Conservation (phyloP, 1,140 invertebrate genomes). For the Pseudomyrmex gracilis region DNA sequence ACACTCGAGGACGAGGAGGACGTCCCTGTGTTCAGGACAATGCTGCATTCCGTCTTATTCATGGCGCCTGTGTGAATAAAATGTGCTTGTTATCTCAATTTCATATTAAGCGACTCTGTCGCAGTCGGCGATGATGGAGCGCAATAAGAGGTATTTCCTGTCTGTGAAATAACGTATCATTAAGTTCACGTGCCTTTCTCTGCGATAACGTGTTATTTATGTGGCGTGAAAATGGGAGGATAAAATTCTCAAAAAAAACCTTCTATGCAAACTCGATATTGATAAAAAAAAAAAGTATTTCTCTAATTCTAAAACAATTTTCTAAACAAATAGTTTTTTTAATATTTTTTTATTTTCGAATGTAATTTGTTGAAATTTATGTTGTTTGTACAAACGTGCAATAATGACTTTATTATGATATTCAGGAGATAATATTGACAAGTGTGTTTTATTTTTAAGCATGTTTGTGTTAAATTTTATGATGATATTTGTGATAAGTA, state of each 20-base stretch:
- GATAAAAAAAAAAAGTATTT: neutral
- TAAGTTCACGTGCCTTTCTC: neutral
- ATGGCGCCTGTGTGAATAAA: constrained; percentile 69
- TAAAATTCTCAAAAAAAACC: too few relatives aligned
- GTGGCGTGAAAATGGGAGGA: neutral
- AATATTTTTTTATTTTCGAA: neutral
- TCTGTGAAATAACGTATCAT: neutral
- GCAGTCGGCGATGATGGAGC: neutral
- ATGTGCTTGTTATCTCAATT: constrained; percentile 23
- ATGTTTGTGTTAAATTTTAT: neutral
- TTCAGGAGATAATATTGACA: constrained; percentile 11
- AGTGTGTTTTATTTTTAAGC: neutral
- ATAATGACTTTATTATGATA: neutral
- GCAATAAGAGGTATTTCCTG: neutral
- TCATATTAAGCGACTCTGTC: neutral
- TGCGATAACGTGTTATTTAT: neutral
- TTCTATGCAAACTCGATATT: neutral
- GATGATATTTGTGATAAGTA: constrained; percentile 6
- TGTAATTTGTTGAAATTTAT: too few relatives aligned
- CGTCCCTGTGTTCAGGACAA: constrained; percentile 75
- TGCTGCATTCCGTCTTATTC: constrained; percentile 82
- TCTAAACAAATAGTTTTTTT: neutral
- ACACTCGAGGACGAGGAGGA: constrained; percentile 68
- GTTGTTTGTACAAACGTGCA: neutral
- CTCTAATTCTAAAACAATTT: too few relatives aligned